Base-by-base conservation (phyloP, 2,113 vertebrate genomes). In the Proterorhinus semilunaris region DNA sequence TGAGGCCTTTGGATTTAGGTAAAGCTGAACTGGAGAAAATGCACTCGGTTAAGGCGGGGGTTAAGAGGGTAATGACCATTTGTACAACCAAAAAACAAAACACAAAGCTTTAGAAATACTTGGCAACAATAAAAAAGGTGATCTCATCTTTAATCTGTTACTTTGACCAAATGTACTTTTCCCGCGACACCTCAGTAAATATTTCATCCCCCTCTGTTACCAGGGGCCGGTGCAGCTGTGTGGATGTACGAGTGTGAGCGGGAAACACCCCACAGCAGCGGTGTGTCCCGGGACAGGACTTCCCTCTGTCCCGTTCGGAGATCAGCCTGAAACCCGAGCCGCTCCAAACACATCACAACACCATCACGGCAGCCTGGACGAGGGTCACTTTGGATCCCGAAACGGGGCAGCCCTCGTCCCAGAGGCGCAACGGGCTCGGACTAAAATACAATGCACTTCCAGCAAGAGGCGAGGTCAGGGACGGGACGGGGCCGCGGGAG, bases 221-320 rank as follows among this genome's bases (percentile, higher is more conserved):
- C 27, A 42, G 27, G 55, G 27, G 11, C 55, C 27, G 1, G 21
- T 7, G 43, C 43, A 48, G 65, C 50, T 82, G 62, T 72, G 47
- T 64, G 62, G 66, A n/a, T 68, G 65, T 57, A 58, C 69, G 27
- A 36, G 52, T 17, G 52, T 44, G 58, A 61, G 46, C 52, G 62
- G 75, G 78, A 68, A 83, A 36, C 50, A 76, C 76, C 78, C 67
- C 79, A 36, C 27, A 36, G 27, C 27, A 63, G 81, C 76, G 80
- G 74, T 80, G 72, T 72, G 68, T 62, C 74, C 74, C 54, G 11
- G 63, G 58, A 61, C 15, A 68, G 75, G 21, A 63, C 89, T 90
- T 90, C 90, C 91, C 89, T 89, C 74, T 62, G 86, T 84, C 71
- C 59, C 42, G 64, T 51, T 65, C 72, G 66, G 58, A 79, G 81